phyloP scores from a whole-genome alignment of 92 coral and sea anemone genomes.

The Parazoanthus atlanticus region DNA sequence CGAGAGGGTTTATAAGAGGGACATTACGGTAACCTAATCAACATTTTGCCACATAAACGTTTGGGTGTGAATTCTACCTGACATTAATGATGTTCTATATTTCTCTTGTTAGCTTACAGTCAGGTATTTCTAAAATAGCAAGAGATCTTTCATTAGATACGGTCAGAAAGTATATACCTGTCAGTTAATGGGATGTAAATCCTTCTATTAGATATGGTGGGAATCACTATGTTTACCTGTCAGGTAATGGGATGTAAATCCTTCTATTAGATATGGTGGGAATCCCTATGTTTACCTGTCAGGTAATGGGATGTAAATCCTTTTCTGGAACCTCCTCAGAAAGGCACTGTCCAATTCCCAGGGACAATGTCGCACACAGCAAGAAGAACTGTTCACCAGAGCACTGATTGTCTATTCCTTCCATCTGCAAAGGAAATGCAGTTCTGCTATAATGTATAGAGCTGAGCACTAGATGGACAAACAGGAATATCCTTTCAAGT shows the following conservation, averaged over 20 bases:
- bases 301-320: slow-evolving; percentile 95
- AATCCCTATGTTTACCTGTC: slow-evolving; percentile 82
- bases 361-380: slow-evolving; percentile 98
- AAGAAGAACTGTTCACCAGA: slow-evolving; percentile 76
- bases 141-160: not conserved
- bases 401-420: slow-evolving; percentile 72
- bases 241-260: slow-evolving; percentile 96
- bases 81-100: no score
- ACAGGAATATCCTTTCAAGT: no score
- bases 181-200: slow-evolving; percentile 95
- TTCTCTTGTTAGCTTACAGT: no score
- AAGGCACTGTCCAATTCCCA: slow-evolving; percentile 99
- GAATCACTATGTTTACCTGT: slow-evolving; percentile 20
- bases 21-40: no score
- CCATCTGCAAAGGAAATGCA: slow-evolving; percentile 77
- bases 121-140: no score
- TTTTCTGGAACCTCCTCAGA: slow-evolving; percentile 91
- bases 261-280: no score
- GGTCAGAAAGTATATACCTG: not conserved
- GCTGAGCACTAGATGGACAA: not conserved
- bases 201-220: slow-evolving; percentile 44
- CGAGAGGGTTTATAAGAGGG: no score
- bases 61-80: no score
- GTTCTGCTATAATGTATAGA: not conserved
- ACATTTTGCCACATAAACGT: no score